phyloP scores from a whole-genome alignment of 1,140 invertebrate genomes.

The Papilio xuthus region DNA sequence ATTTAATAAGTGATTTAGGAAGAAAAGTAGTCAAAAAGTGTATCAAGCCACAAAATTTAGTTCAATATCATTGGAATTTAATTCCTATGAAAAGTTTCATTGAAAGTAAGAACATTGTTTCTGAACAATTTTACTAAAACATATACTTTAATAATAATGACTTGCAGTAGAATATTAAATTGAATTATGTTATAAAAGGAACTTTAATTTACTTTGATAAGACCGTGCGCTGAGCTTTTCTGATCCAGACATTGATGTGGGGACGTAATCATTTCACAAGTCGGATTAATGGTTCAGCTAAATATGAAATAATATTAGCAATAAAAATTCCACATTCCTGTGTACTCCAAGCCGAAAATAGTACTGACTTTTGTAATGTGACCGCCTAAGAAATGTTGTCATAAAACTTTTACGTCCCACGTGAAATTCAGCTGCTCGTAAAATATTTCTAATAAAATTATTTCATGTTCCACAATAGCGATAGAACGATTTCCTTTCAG shows the following conservation, averaged over 20 bases:
- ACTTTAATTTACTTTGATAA: not conserved
- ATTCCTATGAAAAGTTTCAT: too few relatives aligned
- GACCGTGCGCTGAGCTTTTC: constrained; percentile 5
- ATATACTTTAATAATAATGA: not conserved
- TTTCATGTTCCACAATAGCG: constrained; percentile 32
- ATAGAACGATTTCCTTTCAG: constrained; percentile 32
- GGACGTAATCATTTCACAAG: constrained; percentile 35
- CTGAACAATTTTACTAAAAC: not conserved
- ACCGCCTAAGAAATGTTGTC: constrained; percentile 15
- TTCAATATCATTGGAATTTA: too few relatives aligned
- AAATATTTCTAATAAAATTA: constrained; percentile 37
- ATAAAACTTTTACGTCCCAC: constrained; percentile 31
- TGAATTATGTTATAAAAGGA: not conserved
- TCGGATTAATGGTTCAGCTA: constrained; percentile 26
- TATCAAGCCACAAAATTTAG: too few relatives aligned
- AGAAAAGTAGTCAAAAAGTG: too few relatives aligned
- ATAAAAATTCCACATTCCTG: constrained; percentile 24
- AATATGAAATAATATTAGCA: constrained; percentile 35
- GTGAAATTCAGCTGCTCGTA: constrained; percentile 31
- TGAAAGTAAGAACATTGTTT: too few relatives aligned
- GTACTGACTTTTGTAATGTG: constrained; percentile 20
- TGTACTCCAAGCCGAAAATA: not conserved
- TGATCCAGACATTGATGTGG: constrained; percentile 29
- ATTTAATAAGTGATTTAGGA: not conserved
- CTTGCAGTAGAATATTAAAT: not conserved